Base-by-base conservation (phyloP, 2,888 invertebrate species). In the Pammene fasciana region DNA sequence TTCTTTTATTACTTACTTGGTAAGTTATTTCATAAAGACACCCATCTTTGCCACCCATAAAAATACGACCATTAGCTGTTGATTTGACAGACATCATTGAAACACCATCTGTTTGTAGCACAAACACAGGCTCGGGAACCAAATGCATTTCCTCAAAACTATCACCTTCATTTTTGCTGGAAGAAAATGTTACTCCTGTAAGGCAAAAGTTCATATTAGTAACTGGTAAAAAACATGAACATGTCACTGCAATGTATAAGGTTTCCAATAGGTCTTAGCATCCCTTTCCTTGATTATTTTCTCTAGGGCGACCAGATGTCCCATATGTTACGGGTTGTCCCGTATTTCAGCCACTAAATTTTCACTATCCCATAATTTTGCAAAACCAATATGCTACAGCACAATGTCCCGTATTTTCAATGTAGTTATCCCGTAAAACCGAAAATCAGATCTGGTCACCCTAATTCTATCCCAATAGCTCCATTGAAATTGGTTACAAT, bases 21-120 rank as follows among this genome's bases (percentile, higher is more conserved):
- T 99, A 99, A 75, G 95, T 95, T 74, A 99, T 95, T 94, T 99
- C 99, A 93, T 97, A 99, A 0, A 99, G 92, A 77, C 96, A 97
- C 10, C 99, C 98, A 93, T 99, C 99, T 83, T 97, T 97, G 26
- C 97, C 98, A 18, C 98, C 98, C 85, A 99, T 94, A 86, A 99
- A 99, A 77, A 99, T 96, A 74, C 99, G 94, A 0, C 99, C 99
- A 78, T 94, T 94, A 13, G 94, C 93, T 5, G 97, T 96, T 18
- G 98, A 96, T 70, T 95, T 94, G 66, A 99, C 96, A 68, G 96
- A 95, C 78, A 96, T 95, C 81, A 98, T 96, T 62, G 96, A 95
- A 26, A 97, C 94, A 75, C 97, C 97, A 89, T 98, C 99, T 14
- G 98, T 98, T 1, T 97, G 96, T 52, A 99, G 91, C 4, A 97